phyloP scores from a whole-genome alignment of 2,888 invertebrate genomes.

The Automeris io region DNA sequence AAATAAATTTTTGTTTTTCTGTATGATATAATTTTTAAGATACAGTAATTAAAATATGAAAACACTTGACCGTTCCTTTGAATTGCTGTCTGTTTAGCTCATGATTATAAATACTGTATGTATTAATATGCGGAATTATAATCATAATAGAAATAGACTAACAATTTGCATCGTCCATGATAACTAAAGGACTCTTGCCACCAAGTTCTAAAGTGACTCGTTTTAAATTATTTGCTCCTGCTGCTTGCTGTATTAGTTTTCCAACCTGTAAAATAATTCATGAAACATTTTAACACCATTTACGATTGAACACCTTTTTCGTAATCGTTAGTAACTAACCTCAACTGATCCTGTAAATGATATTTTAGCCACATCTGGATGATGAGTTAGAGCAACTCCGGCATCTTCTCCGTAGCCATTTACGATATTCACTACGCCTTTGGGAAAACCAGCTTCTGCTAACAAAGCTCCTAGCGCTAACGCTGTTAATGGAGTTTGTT shows the following conservation, averaged over 20 bases:
- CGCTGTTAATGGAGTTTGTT: slow-evolving; percentile 94
- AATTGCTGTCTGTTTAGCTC: too few species aligned
- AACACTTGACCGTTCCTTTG: too few species aligned
- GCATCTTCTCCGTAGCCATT: slow-evolving; percentile 88
- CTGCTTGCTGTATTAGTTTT: slow-evolving; percentile 79
- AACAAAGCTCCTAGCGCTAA: slow-evolving; percentile 87
- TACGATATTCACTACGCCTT: slow-evolving; percentile 92
- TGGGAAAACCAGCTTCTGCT: slow-evolving; percentile 91
- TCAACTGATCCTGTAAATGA: slow-evolving; percentile 81
- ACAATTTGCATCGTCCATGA: slow-evolving; percentile 88
- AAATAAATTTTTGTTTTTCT: not conserved
- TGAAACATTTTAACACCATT: not conserved
- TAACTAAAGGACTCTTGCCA: slow-evolving; percentile 90
- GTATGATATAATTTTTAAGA: not conserved
- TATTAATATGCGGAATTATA: too few species aligned
- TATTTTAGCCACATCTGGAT: slow-evolving; percentile 87
- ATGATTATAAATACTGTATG: too few species aligned
- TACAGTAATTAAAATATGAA: too few species aligned
- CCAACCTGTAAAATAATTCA: slow-evolving; percentile 56
- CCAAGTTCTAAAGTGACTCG: slow-evolving; percentile 89
- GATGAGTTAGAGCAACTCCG: slow-evolving; percentile 85
- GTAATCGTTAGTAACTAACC: slow-evolving; percentile 22
- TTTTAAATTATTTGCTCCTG: slow-evolving; percentile 88
- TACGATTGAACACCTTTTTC: not conserved
- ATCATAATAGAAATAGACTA: too few species aligned